Evolutionary conservation across 2,888 invertebrate species (phyloP).

Genomic region (Drosophila suboccidentalis): DNA sequence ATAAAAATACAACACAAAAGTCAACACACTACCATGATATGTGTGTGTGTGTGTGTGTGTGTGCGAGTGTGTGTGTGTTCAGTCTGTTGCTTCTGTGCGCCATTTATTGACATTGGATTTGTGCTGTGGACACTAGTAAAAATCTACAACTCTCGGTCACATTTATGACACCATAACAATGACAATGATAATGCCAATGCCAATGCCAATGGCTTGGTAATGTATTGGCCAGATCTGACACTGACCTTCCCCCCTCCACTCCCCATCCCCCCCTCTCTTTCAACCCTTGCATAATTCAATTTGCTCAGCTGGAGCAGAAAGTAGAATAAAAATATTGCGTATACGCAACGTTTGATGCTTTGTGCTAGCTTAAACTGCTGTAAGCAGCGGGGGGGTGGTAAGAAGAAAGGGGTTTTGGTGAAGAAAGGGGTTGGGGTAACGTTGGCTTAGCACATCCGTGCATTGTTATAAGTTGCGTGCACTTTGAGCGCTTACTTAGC

Average conservation of each 20-base stretch:
- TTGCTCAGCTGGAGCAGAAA: slow-evolving; percentile 35
- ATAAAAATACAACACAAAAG: slow-evolving; percentile 71
- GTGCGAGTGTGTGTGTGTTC: slow-evolving; percentile 7
- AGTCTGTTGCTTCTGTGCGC: slow-evolving; percentile 30
- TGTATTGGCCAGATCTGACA: slow-evolving; percentile 25
- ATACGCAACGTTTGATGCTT: slow-evolving; percentile 61
- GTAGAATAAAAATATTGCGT: slow-evolving; percentile 47
- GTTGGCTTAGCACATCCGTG: slow-evolving; percentile 41
- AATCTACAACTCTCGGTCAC: slow-evolving; percentile 37
- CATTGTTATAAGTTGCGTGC: slow-evolving; percentile 67
- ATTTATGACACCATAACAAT: slow-evolving; percentile 66
- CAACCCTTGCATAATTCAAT: slow-evolving; percentile 63
- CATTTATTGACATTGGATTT: slow-evolving; percentile 74
- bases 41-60: slow-evolving; percentile 9
- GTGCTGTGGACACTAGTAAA: slow-evolving; percentile 48
- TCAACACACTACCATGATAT: slow-evolving; percentile 50
- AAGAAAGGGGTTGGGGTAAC: neutral
- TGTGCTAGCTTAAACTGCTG: slow-evolving; percentile 36
- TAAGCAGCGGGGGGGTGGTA: slow-evolving; percentile 11
- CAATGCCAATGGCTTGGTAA: slow-evolving; percentile 43
- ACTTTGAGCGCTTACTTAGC: slow-evolving; percentile 63
- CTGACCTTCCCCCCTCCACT: neutral
- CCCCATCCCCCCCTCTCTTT: neutral
- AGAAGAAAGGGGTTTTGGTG: too few species aligned
- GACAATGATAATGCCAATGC: slow-evolving; percentile 56